Conservation (phyloP, 2,113 vertebrate species). For the Oenanthe oenanthe region DNA sequence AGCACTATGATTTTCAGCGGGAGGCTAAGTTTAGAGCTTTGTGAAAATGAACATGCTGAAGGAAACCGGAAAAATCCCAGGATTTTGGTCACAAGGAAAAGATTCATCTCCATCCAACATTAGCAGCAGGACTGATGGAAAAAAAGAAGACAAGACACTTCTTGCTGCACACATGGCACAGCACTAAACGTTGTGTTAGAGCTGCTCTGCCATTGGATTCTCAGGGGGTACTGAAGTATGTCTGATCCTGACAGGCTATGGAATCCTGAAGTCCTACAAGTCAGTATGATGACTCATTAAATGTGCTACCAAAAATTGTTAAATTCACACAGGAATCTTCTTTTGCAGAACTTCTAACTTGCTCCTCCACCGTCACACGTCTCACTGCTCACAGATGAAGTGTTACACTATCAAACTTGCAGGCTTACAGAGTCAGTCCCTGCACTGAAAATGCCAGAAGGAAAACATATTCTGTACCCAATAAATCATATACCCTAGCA, state of each 20-base stretch:
- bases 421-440: constrained; percentile 47
- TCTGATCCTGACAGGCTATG: constrained; percentile 40
- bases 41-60: neutral
- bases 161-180: constrained; percentile 14
- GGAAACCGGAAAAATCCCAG: neutral
- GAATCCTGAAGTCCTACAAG: constrained; percentile 48
- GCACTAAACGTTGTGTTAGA: neutral
- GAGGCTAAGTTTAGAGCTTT: constrained; percentile 14
- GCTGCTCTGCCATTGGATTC: constrained; percentile 2
- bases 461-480: constrained; percentile 46
- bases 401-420: constrained; percentile 61
- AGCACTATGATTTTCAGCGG: neutral
- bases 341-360: constrained; percentile 56
- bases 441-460: constrained; percentile 49
- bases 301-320: constrained; percentile 65
- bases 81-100: constrained; percentile 19
- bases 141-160: constrained; percentile 30
- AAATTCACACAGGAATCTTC: constrained; percentile 62
- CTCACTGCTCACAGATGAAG: constrained; percentile 66
- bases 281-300: constrained; percentile 62
- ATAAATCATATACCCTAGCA: constrained; percentile 9
- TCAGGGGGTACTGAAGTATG: neutral
- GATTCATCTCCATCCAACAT: neutral
- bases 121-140: constrained; percentile 31
- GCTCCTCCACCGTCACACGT: constrained; percentile 35